Conservation (phyloP, 2,113 vertebrate species). For the Phocoena phocoena region DNA sequence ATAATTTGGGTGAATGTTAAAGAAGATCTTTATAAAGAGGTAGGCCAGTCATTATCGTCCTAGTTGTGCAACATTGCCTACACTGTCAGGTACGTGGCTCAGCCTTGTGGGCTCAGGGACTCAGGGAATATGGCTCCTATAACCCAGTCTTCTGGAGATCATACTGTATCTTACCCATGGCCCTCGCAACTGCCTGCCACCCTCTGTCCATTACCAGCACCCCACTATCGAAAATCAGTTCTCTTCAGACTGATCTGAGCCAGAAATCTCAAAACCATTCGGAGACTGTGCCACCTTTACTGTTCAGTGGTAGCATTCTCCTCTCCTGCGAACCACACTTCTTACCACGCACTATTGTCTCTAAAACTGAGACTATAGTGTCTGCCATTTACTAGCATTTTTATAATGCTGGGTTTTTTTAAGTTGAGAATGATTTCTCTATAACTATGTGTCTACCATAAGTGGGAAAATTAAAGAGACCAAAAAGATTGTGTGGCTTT, state of each 20-base stretch:
- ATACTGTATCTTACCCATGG: not conserved
- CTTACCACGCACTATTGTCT: not conserved
- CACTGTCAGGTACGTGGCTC: not conserved
- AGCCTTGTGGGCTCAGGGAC: not conserved
- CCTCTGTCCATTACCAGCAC: not conserved
- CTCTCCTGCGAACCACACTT: not conserved
- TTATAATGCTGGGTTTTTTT: not conserved
- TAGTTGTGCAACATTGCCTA: not conserved
- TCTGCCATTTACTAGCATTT: not conserved
- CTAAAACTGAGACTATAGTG: not conserved
- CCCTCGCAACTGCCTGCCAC: not conserved
- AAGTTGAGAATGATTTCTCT: not conserved
- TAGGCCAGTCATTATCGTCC: not conserved
- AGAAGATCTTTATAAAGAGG: not conserved
- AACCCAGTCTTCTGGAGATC: not conserved
- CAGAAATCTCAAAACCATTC: not conserved
- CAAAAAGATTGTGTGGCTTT: not conserved
- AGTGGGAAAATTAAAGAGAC: not conserved
- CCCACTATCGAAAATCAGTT: not conserved
- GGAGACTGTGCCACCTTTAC: not conserved
- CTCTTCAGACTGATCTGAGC: not conserved
- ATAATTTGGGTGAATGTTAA: not conserved
- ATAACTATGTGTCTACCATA: not conserved
- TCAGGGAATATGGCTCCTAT: not conserved
- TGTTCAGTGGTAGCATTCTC: not conserved